Evolutionary conservation across 1,140 invertebrate genomes (phyloP), one percentile per base, ranked within the genome.

Genomic region (Drusus annulatus): DNA sequence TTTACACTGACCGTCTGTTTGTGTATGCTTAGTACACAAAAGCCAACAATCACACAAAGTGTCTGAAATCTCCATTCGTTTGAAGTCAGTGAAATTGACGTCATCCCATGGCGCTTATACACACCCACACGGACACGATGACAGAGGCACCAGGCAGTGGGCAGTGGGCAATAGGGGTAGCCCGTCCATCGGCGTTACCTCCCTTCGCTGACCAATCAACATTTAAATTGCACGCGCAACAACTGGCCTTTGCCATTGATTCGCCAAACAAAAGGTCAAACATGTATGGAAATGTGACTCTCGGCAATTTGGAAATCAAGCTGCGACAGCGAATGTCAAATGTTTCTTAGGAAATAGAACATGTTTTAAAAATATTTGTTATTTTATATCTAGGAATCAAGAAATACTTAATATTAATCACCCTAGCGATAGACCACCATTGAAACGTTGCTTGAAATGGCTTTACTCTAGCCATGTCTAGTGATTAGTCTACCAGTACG

Each of bases 11-110:
- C 45, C 21, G 45, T 69, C 8, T 69, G n/a, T 25, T 63, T 17
- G 16, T 17, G 16, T 10, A 63, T 17, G n/a, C 31, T 7, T 3
- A 36, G 6, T 36, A 36, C 23, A 54, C 17, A 75, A 75, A n/a
- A 75, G 50, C 45, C 23, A 60, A 28, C 36, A 36, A 56, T 54
- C 68, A 58, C 52, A 54, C 16, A 54, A 54, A 54, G n/a, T 60
- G 19, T 50, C 7, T 7, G 7, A 71, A 74, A 83, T 80, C 78
- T 83, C 74, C 81, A 83, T 83, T 76, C 81, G 81, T 83, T 83
- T 83, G 81, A 83, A 68, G 79, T 83, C 36, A 78, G 75, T 80
- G 79, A 75, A 76, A 83, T 82, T 82, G 80, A 76, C 21, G 16
- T 28, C 63, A 10, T n/a, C 73, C 73, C 21, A 16, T 19, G 17